Base-by-base conservation (phyloP, 2,888 invertebrate species). In the Tanypteryx hageni region DNA sequence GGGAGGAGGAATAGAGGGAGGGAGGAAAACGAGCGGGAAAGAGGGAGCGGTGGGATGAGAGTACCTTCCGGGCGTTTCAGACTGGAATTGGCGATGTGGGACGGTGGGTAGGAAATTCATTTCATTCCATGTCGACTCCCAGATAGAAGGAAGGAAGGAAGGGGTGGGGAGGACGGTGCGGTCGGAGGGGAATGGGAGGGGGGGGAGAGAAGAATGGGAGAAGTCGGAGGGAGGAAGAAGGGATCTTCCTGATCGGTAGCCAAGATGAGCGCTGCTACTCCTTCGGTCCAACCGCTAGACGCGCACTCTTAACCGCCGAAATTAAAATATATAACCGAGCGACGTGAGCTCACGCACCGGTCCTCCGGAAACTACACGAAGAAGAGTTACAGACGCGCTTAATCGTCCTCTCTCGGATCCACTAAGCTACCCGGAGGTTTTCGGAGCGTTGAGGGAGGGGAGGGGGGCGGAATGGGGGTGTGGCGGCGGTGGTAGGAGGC, bases 71-170 rank as follows among this genome's bases (percentile, higher is more conserved):
- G 83, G 83, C 83, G 83, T 83, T 83, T 83, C 83, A 83, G 56
- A 57, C 83, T 83, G 83, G 83, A 57, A 83, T 83, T 57, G 83
- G 83, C 83, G 44, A 83, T 83, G 83, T 83, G 82, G 82, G 82
- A 82, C 31, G 14, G 27, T 85, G 86, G 86, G 61, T 82, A 44
- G 89, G 56, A 85, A 84, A 64, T 92, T 76, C 92, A 83, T 85
- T 85, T 92, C 86, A 85, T 92, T 92, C 68, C 76, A 92, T 92
- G 92, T 92, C 92, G 76, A 81, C 56, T 76, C 76, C 27, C 58
- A 27, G 57, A 44, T 31, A 31, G 56, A 27, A 58, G 58, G 58
- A 58, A 58, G 85, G 85, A 58, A 58, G 85, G n/a, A 58, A 22
- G 84, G 84, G 84, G n/a, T 27, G 44, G 82, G 82, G 31, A 27